phyloP scores from a whole-genome alignment of 2,113 vertebrate species.

The Halichoerus grypus region DNA sequence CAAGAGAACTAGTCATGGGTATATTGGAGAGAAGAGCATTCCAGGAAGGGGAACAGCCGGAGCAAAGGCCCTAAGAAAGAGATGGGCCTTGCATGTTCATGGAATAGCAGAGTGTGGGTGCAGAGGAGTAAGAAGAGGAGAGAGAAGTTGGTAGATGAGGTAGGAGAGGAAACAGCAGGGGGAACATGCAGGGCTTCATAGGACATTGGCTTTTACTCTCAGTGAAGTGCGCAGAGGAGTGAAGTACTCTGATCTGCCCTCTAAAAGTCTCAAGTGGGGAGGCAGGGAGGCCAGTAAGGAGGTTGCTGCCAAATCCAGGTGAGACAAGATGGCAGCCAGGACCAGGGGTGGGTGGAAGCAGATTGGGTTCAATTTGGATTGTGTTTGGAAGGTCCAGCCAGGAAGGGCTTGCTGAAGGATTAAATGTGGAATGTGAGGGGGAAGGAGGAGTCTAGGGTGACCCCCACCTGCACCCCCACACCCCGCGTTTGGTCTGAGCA shows the following conservation, averaged over 20 bases:
- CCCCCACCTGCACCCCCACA: background rate
- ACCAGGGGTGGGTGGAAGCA: background rate
- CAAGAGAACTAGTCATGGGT: background rate
- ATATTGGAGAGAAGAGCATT: background rate
- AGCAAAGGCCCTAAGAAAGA: background rate
- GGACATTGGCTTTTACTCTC: background rate
- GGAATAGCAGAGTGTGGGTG: background rate
- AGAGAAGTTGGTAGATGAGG: background rate
- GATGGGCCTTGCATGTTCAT: background rate
- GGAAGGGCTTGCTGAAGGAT: background rate
- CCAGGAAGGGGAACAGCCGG: background rate
- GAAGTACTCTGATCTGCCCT: background rate
- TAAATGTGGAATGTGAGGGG: background rate
- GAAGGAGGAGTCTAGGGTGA: background rate
- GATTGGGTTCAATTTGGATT: background rate
- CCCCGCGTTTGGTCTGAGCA: background rate
- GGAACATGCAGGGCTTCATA: too few relatives aligned
- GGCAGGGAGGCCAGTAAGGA: background rate
- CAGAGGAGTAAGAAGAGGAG: background rate
- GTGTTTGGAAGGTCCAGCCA: background rate
- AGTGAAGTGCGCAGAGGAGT: background rate
- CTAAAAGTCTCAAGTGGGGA: background rate
- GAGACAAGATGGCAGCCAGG: background rate
- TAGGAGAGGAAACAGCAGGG: background rate
- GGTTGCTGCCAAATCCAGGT: background rate